These are phyloP conservation scores for Pseudomyrmex dendroicus DNA, from an alignment of 1,140 invertebrate genomes.

Conservation along the genomic window DNA sequence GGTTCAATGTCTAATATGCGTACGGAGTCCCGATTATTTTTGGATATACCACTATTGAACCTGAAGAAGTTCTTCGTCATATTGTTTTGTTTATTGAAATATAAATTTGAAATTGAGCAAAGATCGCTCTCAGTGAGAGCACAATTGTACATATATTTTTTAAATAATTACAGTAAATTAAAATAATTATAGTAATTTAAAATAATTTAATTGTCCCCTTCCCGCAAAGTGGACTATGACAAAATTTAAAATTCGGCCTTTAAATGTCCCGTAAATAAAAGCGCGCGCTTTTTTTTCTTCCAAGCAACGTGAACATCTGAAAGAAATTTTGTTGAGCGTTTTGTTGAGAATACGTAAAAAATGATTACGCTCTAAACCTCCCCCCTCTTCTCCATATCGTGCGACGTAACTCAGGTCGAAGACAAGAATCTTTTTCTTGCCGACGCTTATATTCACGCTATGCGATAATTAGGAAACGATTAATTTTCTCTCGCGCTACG, in stretches of 20 bases:
- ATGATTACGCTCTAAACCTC: slow-evolving; percentile 26
- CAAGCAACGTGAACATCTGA: slow-evolving; percentile 9
- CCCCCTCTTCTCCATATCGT: background rate
- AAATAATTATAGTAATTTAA: too few species aligned
- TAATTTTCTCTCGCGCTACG: slow-evolving; percentile 66
- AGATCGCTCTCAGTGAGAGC: too few species aligned
- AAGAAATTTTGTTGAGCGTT: slow-evolving; percentile 19
- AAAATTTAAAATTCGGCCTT: background rate
- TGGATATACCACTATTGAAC: too few species aligned
- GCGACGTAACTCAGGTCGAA: slow-evolving; percentile 5
- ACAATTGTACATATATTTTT: too few species aligned
- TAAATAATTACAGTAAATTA: too few species aligned
- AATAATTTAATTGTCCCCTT: too few species aligned
- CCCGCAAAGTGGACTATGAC: too few species aligned
- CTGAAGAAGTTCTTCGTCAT: too few species aligned
- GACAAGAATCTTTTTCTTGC: slow-evolving; percentile 69
- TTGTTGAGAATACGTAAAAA: slow-evolving; percentile 46
- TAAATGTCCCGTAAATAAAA: background rate
- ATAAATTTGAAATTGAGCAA: too few species aligned
- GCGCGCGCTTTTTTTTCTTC: background rate
- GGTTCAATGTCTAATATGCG: too few species aligned
- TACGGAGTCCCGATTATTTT: too few species aligned
- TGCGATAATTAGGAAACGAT: slow-evolving; percentile 74
- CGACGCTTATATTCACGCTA: slow-evolving; percentile 68
- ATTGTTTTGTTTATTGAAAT: too few species aligned